Evolutionary conservation across 1,140 invertebrate genomes (phyloP), one percentile per base, ranked within the genome.

Genomic region (Aphaenogaster floridana): DNA sequence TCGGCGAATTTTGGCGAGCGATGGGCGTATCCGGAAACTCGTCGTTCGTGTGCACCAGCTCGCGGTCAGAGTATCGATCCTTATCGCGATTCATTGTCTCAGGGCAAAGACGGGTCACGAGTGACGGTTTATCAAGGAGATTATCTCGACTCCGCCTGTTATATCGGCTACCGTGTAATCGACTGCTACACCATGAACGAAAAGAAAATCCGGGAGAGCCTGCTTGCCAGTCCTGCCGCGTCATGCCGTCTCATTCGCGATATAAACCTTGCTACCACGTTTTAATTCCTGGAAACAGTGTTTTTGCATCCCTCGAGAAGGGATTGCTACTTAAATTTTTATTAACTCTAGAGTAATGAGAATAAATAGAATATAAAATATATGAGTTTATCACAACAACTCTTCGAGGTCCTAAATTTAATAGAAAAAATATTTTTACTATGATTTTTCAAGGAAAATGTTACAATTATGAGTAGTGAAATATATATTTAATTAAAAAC

Each of bases 51-150:
- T 57, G 79, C 50, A 78, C 11, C 28, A 6, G 2, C 52, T 48
- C 21, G 54, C n/a, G 52, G 8, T 59, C 52, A 80, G 21, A 77
- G 52, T 11, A 48, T 59, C 69, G 69, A 74, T 74, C 42, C n/a
- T 84, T 84, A 84, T 84, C 57, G 34, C 57, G 69, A 54, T 72
- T 84, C 34, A 76, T 61, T 84, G 80, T 84, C 54, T 21, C 28
- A 17, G 42, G 42, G 80, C 28, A 74, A 61, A 74, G 57, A 84
- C 54, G 42, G 54, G 54, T 84, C 64, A 48, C 79, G 50, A 81
- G 39, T 36, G 57, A 45, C 54, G 57, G n/a, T 50, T 84, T 84
- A 84, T 84, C 57, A 36, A 42, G 21, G n/a, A 68, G 34, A 71
- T 81, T 66, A 71, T 76, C 69, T 76, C 28, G 69, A 50, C 34